phyloP scores from a whole-genome alignment of 1,140 invertebrate genomes.

The Pentalonia nigronervosa region DNA sequence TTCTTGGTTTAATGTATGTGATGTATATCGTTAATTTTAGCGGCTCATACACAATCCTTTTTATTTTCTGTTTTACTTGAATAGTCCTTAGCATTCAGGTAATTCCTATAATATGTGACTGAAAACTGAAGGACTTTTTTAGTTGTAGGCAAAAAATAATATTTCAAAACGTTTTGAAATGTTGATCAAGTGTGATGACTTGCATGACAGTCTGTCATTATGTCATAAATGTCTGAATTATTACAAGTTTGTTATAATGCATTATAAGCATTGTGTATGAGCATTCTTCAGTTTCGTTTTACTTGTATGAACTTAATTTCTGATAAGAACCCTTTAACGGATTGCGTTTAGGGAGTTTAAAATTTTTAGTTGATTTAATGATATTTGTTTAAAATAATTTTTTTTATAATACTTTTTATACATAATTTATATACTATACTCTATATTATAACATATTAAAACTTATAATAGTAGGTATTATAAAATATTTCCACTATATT shows the following conservation, averaged over 20 bases:
- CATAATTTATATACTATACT: neutral
- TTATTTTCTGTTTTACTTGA: neutral
- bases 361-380: too few relatives aligned
- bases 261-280: neutral
- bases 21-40: neutral
- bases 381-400: too few relatives aligned
- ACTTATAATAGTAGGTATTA: neutral
- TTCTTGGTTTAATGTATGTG: too few relatives aligned
- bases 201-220: neutral
- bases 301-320: neutral
- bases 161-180: neutral
- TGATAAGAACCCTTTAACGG: neutral
- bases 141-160: neutral
- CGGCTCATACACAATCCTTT: neutral
- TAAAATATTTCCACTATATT: neutral
- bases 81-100: neutral
- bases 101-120: neutral
- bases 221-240: neutral
- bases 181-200: neutral
- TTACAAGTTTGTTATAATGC: neutral
- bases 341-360: too few relatives aligned
- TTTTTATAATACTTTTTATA: too few relatives aligned
- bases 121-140: neutral
- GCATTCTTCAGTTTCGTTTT: neutral
- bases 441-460: neutral